Base-by-base conservation (phyloP, 2,797 vertebrate genomes). In the Xenops minutus region DNA sequence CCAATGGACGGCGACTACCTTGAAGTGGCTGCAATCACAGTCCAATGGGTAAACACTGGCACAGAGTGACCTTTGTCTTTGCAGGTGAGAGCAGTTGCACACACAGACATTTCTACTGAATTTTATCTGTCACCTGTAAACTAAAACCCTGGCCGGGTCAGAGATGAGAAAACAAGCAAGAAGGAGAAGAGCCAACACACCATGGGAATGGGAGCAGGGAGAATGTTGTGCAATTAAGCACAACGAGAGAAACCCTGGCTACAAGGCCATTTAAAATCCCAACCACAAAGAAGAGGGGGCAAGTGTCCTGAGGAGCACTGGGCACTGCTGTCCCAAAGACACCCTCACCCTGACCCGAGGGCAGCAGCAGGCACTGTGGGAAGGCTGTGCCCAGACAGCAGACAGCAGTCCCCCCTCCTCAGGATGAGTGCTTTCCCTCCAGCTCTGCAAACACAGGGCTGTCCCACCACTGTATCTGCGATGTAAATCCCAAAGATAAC, bases 401-500 rank as follows among this genome's bases (percentile, higher is more conserved):
- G 46, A 63, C 59, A 29, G 51, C 62, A 51, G 23, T 34, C 71
- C 26, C n/a, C 23, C 43, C 21, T 86, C 29, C 81, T 72, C 5
- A 0, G n/a, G 26, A 34, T 14, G 2, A 49, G 41, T 19, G 4
- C 22, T 73, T 80, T 74, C 74, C 69, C 87, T 76, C 39, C 37
- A 21, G 52, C n/a, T 46, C 93, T 74, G 61, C 95, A 87, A 88
- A 90, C 85, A 73, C 67, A 15, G 39, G 18, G 14, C 77, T 4
- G 52, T 88, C 88, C 86, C 19, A 6, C 55, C 88, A 59, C 79
- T 14, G 3, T 59, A 93, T 93, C 93, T 92, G 74, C 55, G 3
- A 80, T 80, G 92, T 80, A 96, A 97, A 95, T 92, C 76, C 85
- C 75, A 82, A 88, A 96, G 93, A 95, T 90, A 97, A 97, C 95